phyloP scores from a whole-genome alignment of 2,113 vertebrate genomes.

The Paracyprichromis sp. region DNA sequence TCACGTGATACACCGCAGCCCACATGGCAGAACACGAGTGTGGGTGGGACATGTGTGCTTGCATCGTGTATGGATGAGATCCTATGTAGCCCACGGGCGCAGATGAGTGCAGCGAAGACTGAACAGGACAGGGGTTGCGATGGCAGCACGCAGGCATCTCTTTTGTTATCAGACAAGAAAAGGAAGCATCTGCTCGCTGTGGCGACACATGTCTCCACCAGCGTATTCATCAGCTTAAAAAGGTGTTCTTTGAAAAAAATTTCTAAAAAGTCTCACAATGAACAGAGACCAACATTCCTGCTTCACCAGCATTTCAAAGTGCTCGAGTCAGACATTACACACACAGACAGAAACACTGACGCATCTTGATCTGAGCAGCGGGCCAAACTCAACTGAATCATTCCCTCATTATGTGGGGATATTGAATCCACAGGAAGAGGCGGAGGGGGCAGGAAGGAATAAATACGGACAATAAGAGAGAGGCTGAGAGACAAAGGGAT shows the following conservation, averaged over 20 bases:
- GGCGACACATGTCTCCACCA: not conserved
- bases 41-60: not conserved
- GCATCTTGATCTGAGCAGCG: constrained; percentile 4
- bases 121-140: not conserved
- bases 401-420: constrained; percentile 8
- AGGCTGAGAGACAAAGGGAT: not conserved
- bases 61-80: constrained; percentile 19
- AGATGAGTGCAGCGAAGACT: constrained; percentile 8
- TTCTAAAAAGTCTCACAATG: not conserved
- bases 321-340: not conserved
- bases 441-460: not conserved
- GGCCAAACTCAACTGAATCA: constrained; percentile 30
- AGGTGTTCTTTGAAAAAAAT: not conserved
- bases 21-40: constrained; percentile 31
- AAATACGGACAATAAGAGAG: not conserved
- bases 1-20: constrained; percentile 8
- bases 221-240: not conserved
- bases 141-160: not conserved
- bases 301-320: not conserved
- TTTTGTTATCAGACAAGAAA: constrained; percentile 11
- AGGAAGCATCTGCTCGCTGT: not conserved
- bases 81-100: not conserved
- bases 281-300: not conserved
- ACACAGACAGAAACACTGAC: constrained; percentile 12
- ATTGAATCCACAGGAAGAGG: constrained; percentile 16